Base-by-base conservation (phyloP, 2,797 vertebrate genomes). In the Lateolabrax maculatus region DNA sequence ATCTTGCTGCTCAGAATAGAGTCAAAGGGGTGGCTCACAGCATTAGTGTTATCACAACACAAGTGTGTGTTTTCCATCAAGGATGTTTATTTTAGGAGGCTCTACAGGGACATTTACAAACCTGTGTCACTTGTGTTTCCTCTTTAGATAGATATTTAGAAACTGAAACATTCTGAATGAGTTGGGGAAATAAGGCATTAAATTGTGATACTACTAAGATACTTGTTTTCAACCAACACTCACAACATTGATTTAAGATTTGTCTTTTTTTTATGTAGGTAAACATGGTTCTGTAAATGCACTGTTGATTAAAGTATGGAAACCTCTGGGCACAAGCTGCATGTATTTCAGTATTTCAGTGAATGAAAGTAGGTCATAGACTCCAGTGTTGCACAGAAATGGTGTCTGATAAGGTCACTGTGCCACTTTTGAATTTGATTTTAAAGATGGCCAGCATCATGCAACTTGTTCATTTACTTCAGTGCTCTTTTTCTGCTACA, bases 1-100 rank as follows among this genome's bases (percentile, higher is more conserved):
- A 89, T 93, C 84, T 75, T 41, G 16, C 58, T 75, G 80, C 86
- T 86, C 31, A 84, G 80, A 92, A 88, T 87, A 89, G 81, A 87
- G 76, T 79, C 73, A 61, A 46, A 85, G 76, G 49, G 74, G 61
- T 81, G 46, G 80, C 69, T 84, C 56, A 49, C 34, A 83, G 72
- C n/a, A 3, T 55, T 70, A 3, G 55, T 86, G 66, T 86, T 91
- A 89, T 87, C 87, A 85, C 72, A 84, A 77, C 75, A 85, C 76
- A 80, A 87, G 80, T 80, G 75, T 80, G 75, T 67, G 75, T 76
- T 81, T 83, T 84, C 83, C 67, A 68, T 81, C 64, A 73, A 51
- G 64, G 53, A 64, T 73, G 57, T 85, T 80, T 84, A 81, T 91
- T 84, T 88, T 79, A 71, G 72, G 80, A 71, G 63, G 51, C 72